Evolutionary conservation across 2,888 invertebrate species (phyloP).

Genomic region (Pediacus dermestoides): DNA sequence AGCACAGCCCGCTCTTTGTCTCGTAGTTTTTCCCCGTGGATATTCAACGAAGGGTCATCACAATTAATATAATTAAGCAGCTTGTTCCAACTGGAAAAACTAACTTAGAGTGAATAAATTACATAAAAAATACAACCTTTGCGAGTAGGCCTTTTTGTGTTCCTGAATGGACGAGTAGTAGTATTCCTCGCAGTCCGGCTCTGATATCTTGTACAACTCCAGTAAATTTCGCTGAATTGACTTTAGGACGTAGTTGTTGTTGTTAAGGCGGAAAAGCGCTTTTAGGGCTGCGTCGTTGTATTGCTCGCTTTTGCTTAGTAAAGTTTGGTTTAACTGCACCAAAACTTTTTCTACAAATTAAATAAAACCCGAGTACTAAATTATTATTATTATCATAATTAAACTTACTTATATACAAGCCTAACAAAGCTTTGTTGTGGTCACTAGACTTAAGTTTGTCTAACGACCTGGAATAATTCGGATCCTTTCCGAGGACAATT

Average conservation of each 20-base stretch:
- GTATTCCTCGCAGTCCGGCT: conserved; percentile 80
- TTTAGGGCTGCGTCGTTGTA: conserved; percentile 83
- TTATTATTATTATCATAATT: conserved; percentile 9
- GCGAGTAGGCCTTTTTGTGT: conserved; percentile 70
- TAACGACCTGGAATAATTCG: conserved; percentile 54
- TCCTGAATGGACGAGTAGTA: conserved; percentile 85
- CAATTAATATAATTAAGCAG: conserved; percentile 69
- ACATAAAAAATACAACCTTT: conserved; percentile 51
- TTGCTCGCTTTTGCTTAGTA: conserved; percentile 87
- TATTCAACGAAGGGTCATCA: conserved; percentile 63
- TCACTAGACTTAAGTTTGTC: conserved; percentile 54
- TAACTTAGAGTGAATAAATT: not conserved
- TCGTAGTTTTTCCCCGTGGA: conserved; percentile 65
- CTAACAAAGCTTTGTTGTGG: conserved; percentile 64
- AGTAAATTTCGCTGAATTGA: conserved; percentile 80
- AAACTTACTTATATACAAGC: conserved; percentile 74
- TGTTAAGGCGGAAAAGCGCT: conserved; percentile 89
- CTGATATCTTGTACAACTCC: conserved; percentile 75
- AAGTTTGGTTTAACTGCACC: conserved; percentile 83
- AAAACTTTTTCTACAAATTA: conserved; percentile 76
- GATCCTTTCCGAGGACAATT: conserved; percentile 61
- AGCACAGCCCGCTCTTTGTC: conserved; percentile 83
- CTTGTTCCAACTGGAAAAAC: conserved; percentile 72
- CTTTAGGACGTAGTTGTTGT: conserved; percentile 92
- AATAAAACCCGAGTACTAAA: conserved; percentile 11